Evolutionary conservation across 2,113 vertebrate genomes (phyloP).

Genomic region (Cynoglossus semilaevis): DNA sequence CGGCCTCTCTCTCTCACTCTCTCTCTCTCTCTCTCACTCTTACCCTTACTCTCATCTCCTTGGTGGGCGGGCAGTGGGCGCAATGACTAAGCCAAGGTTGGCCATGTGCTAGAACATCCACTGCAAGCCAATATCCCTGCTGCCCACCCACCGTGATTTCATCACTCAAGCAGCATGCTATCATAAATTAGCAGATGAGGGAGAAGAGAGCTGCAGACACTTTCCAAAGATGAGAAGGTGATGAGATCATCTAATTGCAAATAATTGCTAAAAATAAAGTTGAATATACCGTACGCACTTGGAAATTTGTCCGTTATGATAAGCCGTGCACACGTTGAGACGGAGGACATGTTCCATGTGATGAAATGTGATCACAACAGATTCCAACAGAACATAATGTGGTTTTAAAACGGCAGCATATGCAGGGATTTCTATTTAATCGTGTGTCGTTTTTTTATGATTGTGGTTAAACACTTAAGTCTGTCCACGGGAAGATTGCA

Average conservation of each 20-base stretch:
- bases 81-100: slow-evolving; percentile 74
- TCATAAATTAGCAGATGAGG: slow-evolving; percentile 53
- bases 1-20: slow-evolving; percentile 41
- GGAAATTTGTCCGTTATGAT: background rate
- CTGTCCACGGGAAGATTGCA: slow-evolving; percentile 13
- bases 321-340: no score
- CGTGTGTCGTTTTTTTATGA: slow-evolving; percentile 24
- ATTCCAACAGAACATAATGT: slow-evolving; percentile 3
- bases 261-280: background rate
- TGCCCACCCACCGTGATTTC: slow-evolving; percentile 67
- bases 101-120: slow-evolving; percentile 67
- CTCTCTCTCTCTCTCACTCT: slow-evolving; percentile 23
- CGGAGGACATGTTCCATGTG: background rate
- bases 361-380: background rate
- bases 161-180: slow-evolving; percentile 59
- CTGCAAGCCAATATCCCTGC: slow-evolving; percentile 68
- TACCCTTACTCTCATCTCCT: slow-evolving; percentile 56
- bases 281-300: background rate
- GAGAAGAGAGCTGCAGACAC: slow-evolving; percentile 26
- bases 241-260: background rate
- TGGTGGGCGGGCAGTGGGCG: slow-evolving; percentile 69
- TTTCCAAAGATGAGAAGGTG: slow-evolving; percentile 2
- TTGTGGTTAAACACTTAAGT: slow-evolving; percentile 10
- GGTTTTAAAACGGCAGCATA: slow-evolving; percentile 3
- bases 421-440: slow-evolving; percentile 6